These are phyloP conservation scores for Equus quagga DNA, from an alignment of 2,113 vertebrate genomes.

Conservation along the genomic window DNA sequence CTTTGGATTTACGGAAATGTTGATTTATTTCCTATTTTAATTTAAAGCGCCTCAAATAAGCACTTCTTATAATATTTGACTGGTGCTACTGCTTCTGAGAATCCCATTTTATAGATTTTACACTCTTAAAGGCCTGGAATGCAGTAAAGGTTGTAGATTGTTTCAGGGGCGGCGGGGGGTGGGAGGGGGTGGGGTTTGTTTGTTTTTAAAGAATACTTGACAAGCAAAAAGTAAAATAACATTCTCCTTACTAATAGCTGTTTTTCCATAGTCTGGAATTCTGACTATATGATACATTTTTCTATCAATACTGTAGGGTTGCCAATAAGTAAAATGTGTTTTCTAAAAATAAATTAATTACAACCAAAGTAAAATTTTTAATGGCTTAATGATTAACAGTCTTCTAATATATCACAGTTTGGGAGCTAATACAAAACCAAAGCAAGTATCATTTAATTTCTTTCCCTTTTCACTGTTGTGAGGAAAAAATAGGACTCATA, in stretches of 20 bases:
- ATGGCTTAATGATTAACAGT: not conserved
- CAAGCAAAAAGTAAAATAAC: constrained; percentile 36
- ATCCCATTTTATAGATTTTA: not conserved
- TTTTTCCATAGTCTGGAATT: constrained; percentile 21
- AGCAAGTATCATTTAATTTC: not conserved
- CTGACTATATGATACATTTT: constrained; percentile 20
- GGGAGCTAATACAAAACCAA: constrained; percentile 32
- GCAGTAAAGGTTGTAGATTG: not conserved
- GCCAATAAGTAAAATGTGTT: constrained; percentile 48
- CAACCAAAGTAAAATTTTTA: constrained; percentile 6
- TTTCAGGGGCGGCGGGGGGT: not conserved
- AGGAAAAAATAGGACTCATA: not conserved
- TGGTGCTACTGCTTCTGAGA: not conserved
- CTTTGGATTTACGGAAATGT: constrained; percentile 46
- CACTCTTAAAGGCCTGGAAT: not conserved
- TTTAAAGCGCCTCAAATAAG: constrained; percentile 54
- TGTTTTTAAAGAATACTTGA: constrained; percentile 24
- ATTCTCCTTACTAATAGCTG: not conserved
- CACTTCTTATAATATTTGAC: not conserved
- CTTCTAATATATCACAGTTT: not conserved
- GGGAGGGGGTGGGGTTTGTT: not conserved
- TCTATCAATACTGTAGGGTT: not conserved
- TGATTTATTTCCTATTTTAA: constrained; percentile 56
- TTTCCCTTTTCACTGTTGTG: not conserved
- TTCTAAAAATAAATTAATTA: constrained; percentile 62